phyloP scores from a whole-genome alignment of 92 coral and sea anemone genomes.

The Nematostella vectensis region DNA sequence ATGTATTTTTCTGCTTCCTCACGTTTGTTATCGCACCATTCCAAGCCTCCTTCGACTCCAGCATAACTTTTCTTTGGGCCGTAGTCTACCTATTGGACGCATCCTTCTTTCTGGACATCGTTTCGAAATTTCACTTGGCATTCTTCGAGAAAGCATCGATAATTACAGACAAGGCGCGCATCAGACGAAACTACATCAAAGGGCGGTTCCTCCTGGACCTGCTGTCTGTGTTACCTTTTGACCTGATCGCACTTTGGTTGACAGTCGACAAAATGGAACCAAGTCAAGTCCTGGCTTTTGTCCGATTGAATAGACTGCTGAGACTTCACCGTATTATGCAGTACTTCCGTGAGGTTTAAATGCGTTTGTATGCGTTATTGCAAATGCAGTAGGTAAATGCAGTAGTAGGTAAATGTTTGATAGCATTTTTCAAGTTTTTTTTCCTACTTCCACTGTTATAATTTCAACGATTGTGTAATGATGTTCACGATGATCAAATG shows the following conservation, averaged over 20 bases:
- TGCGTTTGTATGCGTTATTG: too few relatives aligned
- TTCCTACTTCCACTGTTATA: too few relatives aligned
- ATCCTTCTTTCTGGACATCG: constrained; percentile 43
- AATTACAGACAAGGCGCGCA: constrained; percentile 40
- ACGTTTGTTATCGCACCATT: constrained; percentile 63
- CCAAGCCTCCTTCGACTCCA: constrained; percentile 67
- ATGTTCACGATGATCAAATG: too few relatives aligned
- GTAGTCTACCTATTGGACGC: constrained; percentile 46
- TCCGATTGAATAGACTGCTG: constrained; percentile 56
- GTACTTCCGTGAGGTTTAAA: constrained; percentile 69
- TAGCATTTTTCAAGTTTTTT: too few relatives aligned
- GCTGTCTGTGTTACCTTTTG: constrained; percentile 51
- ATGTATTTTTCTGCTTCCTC: constrained; percentile 22
- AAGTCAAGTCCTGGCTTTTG: constrained; percentile 44
- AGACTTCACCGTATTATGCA: constrained; percentile 48
- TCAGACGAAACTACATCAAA: constrained; percentile 49
- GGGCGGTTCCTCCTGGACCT: constrained; percentile 46
- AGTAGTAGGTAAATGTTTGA: too few relatives aligned
- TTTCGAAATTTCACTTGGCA: constrained; percentile 51
- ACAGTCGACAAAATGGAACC: constrained; percentile 20
- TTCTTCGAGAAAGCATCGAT: constrained; percentile 59
- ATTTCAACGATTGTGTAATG: too few relatives aligned
- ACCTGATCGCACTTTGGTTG: constrained; percentile 30
- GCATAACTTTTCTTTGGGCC: constrained; percentile 28
- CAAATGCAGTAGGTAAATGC: too few relatives aligned